These are phyloP conservation scores for Yponomeuta sedellus DNA, from an alignment of 2,888 invertebrate genomes.

Conservation along the genomic window DNA sequence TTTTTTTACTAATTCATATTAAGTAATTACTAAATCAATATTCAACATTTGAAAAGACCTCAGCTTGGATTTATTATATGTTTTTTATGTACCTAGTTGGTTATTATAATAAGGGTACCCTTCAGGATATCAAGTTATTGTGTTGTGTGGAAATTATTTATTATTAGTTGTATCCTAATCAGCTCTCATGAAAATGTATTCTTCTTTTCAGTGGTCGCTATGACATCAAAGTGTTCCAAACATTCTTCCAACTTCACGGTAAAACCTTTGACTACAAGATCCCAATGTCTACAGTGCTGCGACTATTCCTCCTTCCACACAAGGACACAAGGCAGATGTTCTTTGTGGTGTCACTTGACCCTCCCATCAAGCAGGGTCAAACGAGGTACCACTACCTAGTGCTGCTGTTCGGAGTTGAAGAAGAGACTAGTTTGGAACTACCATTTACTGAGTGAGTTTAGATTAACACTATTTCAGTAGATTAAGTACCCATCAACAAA, in stretches of 20 bases:
- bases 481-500: background rate
- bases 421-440: slow-evolving; percentile 93
- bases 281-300: slow-evolving; percentile 96
- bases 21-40: too few species aligned
- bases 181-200: background rate
- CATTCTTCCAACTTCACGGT: slow-evolving; percentile 83
- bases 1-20: too few species aligned
- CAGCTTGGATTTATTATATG: too few species aligned
- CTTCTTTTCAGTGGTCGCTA: slow-evolving; percentile 89
- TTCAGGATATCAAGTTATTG: too few species aligned
- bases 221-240: slow-evolving; percentile 94
- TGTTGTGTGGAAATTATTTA: too few species aligned
- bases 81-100: too few species aligned
- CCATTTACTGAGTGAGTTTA: slow-evolving; percentile 90
- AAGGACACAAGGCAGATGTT: slow-evolving; percentile 99
- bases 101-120: too few species aligned
- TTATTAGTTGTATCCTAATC: too few species aligned
- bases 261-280: slow-evolving; percentile 99
- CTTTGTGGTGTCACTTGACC: slow-evolving; percentile 98
- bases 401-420: slow-evolving; percentile 94
- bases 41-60: too few species aligned
- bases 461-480: background rate
- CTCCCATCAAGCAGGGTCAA: slow-evolving; percentile 99
- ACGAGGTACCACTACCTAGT: slow-evolving; percentile 98
- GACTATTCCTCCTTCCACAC: slow-evolving; percentile 96